Evolutionary conservation across 1,140 invertebrate genomes (phyloP), one percentile per base, ranked within the genome.

Genomic region (Pseudomyrmex sp.): DNA sequence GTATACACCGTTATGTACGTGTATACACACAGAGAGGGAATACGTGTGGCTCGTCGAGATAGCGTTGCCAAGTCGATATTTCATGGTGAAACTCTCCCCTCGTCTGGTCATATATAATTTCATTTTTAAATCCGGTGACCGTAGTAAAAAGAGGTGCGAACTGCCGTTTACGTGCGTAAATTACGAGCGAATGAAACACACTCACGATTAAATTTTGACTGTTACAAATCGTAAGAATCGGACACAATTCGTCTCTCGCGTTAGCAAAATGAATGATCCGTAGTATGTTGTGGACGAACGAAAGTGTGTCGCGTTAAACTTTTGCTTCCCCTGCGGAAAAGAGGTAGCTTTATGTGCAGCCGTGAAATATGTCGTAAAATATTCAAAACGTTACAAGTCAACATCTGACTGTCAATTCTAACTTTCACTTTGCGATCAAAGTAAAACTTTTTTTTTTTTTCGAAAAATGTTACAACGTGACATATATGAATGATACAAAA

Each of bases 21-120:
- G 12, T 18, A 56, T n/a, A 9, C n/a, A 35, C 35, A 35, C 35
- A 35, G 35, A 35, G 0, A 35, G 0, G 35, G 48, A n/a, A 84
- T 70, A 68, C 52, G 69, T 86, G 76, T 86, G 84, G 70, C 26
- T 54, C 52, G 65, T 12, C 63, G 35, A 86, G 85, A 87, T 86
- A 87, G 73, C 61, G 79, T 74, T 59, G 58, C 72, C 18, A 4
- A 66, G 44, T 82, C 85, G 74, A 87, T 87, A 85, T 82, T 86
- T 85, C 72, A 83, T 54, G 48, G 52, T 66, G 56, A 72, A 82
- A 48, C 54, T 77, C 13, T 35, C 35, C 35, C 35, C 5, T 35
- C 15, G 69, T 10, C 35, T 58, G 68, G 66, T 23, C 18, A 26
- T 62, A 70, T 62, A 69, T 86, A 86, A 86, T 86, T 82, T 74